A percentile compares a stretch with the other conserved stretches of the same genome.
Conservation (phyloP, 2,113 vertebrate species). For the Notothenia rossii region DNA sequence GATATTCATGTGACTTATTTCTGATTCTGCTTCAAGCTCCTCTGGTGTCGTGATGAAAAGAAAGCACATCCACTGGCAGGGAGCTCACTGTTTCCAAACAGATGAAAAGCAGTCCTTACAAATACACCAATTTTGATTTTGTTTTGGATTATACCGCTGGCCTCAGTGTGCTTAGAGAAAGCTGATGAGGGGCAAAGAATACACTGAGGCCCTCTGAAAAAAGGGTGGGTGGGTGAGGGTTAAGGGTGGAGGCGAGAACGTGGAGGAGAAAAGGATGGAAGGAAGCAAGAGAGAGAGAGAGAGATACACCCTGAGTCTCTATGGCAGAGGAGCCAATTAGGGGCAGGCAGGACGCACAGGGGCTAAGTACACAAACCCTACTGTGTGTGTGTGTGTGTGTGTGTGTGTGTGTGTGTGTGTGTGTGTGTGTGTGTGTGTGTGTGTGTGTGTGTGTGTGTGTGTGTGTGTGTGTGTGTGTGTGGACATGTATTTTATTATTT, state of each 20-base stretch:
- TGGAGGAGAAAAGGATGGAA: conserved; percentile 29
- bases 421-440: neutral
- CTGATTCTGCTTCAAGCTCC: neutral
- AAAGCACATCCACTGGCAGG: neutral
- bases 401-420: conserved; percentile 5
- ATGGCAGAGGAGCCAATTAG: conserved; percentile 66
- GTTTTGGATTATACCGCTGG: neutral
- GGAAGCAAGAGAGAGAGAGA: conserved; percentile 25
- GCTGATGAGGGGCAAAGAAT: conserved; percentile 13
- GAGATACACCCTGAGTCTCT: conserved; percentile 35
- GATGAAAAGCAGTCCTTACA: neutral
- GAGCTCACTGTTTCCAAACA: conserved; percentile 9
- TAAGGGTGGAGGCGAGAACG: neutral
- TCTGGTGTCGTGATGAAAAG: conserved; percentile 4
- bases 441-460: no score
- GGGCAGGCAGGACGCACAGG: conserved; percentile 41
- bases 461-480: no score
- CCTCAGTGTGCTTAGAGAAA: conserved; percentile 14
- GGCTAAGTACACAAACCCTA: conserved; percentile 51
- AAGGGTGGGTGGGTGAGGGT: neutral
- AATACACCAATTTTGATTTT: conserved; percentile 10
- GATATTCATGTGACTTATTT: conserved; percentile 11
- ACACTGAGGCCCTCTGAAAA: conserved; percentile 13
- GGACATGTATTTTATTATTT: conserved; percentile 47
- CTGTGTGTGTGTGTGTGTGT: conserved; percentile 30